A percentile compares a stretch with the other conserved stretches of the same genome.
Conservation (phyloP, 2,113 vertebrate genomes). For the Cygnus atratus region DNA sequence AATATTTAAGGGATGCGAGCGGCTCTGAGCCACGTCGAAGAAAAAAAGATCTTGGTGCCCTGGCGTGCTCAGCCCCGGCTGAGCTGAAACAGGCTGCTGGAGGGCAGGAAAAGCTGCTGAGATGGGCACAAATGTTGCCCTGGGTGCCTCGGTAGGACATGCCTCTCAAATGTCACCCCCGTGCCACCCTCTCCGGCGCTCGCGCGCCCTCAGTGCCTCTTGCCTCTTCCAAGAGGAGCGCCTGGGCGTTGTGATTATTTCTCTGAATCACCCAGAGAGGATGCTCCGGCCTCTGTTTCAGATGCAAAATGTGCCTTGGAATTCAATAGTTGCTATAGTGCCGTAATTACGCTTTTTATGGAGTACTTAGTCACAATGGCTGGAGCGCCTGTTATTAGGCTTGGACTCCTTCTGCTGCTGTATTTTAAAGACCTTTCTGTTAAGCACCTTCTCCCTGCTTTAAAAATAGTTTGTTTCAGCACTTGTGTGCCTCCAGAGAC, state of each 20-base stretch:
- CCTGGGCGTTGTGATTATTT: background rate
- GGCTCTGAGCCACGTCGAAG: background rate
- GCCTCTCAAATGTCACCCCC: accelerated
- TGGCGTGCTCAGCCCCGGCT: background rate
- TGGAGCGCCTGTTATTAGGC: conserved; percentile 11
- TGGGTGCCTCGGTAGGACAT: background rate
- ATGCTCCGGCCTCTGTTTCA: conserved; percentile 39
- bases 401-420: conserved; percentile 32
- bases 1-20: conserved; percentile 23
- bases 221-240: background rate
- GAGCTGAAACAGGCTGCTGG: background rate
- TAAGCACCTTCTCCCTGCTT: background rate
- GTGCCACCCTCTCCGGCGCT: too few species aligned
- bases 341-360: conserved; percentile 49
- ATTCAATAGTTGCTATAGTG: conserved; percentile 67
- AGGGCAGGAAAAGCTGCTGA: background rate
- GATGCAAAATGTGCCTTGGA: conserved; percentile 31
- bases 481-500: background rate
- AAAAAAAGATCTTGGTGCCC: conserved; percentile 1
- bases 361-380: conserved; percentile 39
- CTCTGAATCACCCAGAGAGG: conserved; percentile 47
- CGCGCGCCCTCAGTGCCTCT: background rate
- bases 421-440: conserved; percentile 16
- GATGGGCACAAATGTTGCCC: background rate
- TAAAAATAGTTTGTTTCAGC: background rate